Percentiles rank a stretch among this genome's conserved stretches.
Evolutionary conservation across 2,797 vertebrate genomes (phyloP).

Genomic region (Bovichtus diacanthus): DNA sequence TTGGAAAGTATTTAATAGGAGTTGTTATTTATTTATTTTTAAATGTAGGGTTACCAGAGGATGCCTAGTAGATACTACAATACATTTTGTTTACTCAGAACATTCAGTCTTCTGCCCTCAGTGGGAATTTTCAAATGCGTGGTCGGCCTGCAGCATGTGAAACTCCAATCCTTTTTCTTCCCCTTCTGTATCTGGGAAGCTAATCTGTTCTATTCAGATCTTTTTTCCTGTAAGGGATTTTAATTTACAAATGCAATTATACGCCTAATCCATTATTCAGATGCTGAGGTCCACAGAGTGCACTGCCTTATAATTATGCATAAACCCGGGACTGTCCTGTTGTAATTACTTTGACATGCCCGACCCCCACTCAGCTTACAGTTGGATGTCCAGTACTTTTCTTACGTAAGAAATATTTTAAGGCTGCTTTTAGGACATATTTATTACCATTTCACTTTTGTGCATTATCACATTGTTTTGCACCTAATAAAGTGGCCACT

Average conservation of each 20-base stretch:
- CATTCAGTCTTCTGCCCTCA: neutral
- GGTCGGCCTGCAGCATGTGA: neutral
- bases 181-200: slow-evolving; percentile 37
- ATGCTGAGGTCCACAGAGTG: slow-evolving; percentile 57
- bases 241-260: slow-evolving; percentile 90
- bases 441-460: neutral
- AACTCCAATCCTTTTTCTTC: slow-evolving; percentile 6
- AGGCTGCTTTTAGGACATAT: neutral
- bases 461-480: neutral
- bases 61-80: neutral
- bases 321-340: slow-evolving; percentile 66
- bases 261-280: slow-evolving; percentile 83
- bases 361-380: slow-evolving; percentile 39
- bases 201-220: slow-evolving; percentile 56
- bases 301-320: slow-evolving; percentile 80
- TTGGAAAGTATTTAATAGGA: neutral
- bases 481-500: neutral
- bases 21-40: neutral
- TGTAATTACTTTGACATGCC: slow-evolving; percentile 81
- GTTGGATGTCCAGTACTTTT: slow-evolving; percentile 27
- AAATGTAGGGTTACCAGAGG: neutral
- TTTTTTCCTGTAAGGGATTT: slow-evolving; percentile 70
- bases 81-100: neutral
- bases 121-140: neutral
- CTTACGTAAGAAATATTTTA: slow-evolving; percentile 28